Base-by-base conservation (phyloP, 1,140 invertebrate species). In the Brachionus asplanchnoidis region DNA sequence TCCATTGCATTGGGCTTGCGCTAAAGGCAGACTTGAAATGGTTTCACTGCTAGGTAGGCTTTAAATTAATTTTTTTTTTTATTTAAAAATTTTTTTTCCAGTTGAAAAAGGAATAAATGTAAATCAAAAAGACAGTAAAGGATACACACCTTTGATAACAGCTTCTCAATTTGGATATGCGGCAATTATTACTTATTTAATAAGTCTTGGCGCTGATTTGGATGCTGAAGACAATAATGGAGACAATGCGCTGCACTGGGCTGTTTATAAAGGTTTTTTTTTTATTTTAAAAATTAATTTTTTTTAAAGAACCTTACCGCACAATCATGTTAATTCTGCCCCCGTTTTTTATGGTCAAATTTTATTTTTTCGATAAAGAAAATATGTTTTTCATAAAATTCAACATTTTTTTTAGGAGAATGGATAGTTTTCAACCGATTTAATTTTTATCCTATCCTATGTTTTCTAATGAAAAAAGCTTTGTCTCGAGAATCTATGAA, bases 111-210 rank as follows among this genome's bases (percentile, higher is more conserved):
- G 95, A n/a, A 95, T 96, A 4, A 93, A 93, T 14, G 94, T 96
- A 0, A 95, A 97, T 88, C 93, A 94, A 11, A 93, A 93, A 0
- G 95, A 97, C 87, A 95, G 95, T 86, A 97, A 96, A 91, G 95
- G 95, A 6, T 88, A 95, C 42, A 96, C 95, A 1, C 95, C 95
- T 1, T 88, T 97, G 36, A 95, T 96, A 92, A 95, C 95, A 1
- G 94, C 95, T 0, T 95, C 94, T 86, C 96, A 96, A 93, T 96
- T 96, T 89, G 95, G 95, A 8, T 92, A 95, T 88, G 94, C 94
- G 26, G 94, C 94, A 23, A 94, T 95, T 0, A 94, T 95, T 0
- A 94, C 94, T 0, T 96, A 94, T 90, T 90, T 97, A 0, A 91
- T 97, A 66, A 95, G 95, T 9, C 95, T 94, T 92, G 94, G 94